These are phyloP conservation scores for Pseudococcus jackbeardsleyi DNA, from an alignment of 2,888 invertebrate species.

Conservation along the genomic window DNA sequence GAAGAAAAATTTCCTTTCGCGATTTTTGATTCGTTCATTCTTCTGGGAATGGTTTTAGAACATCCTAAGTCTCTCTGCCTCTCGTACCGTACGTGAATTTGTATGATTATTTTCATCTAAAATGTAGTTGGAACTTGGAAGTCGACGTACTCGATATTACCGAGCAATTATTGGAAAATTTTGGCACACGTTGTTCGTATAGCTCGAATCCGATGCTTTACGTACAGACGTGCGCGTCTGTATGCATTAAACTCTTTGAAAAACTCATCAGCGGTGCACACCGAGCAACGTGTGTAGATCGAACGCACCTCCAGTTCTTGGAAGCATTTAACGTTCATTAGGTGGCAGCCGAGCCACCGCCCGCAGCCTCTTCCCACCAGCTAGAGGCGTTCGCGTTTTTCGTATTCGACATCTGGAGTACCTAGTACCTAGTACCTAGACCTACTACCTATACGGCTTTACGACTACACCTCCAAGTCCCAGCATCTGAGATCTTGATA, in stretches of 20 bases:
- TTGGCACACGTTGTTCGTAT: neutral
- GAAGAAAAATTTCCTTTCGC: no score
- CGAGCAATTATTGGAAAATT: no score
- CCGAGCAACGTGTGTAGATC: neutral
- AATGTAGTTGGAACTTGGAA: no score
- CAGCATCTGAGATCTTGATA: no score
- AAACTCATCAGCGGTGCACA: constrained; percentile 5
- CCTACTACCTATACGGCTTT: no score
- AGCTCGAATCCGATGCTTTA: neutral
- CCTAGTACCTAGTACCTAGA: neutral
- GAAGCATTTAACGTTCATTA: constrained; percentile 34
- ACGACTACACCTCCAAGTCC: no score
- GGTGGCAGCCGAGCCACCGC: neutral
- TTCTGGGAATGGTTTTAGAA: no score
- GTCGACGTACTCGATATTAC: no score
- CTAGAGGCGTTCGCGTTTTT: neutral
- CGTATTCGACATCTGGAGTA: constrained; percentile 22
- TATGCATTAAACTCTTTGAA: neutral
- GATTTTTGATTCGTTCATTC: no score
- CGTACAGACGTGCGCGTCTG: neutral
- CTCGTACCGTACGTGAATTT: no score
- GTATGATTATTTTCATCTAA: no score
- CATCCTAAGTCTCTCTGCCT: no score
- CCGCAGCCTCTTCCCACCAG: neutral
- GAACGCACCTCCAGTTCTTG: constrained; percentile 9